Base-by-base conservation (phyloP, 2,113 vertebrate genomes). In the Corythoichthys haematopterus region DNA sequence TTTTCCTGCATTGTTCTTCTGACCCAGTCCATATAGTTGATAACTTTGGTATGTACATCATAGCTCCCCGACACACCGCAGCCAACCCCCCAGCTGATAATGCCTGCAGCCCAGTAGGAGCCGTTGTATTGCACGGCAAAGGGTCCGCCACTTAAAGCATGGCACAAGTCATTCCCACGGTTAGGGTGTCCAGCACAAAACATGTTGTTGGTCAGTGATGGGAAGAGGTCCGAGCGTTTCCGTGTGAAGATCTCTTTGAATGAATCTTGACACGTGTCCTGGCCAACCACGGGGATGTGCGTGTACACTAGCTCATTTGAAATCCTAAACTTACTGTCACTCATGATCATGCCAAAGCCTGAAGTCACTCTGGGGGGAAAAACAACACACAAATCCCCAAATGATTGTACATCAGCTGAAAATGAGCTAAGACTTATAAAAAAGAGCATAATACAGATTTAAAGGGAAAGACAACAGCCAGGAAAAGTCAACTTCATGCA, bases 1-100 rank as follows among this genome's bases (percentile, higher is more conserved):
- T 87, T 88, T 38, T 88, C 80, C 12, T 81, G 46, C 74, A 92
- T 88, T 75, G 92, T 92, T 70, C 93, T 88, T 61, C 92, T 88
- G 93, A 91, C 85, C 76, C 88, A 90, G 72, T 79, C 65, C 53
- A 82, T 0, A 61, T 89, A 87, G 45, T 84, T 81, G 1, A 3
- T 3, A 0, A 89, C 85, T 70, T 2, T 83, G 38, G 87, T 88
- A 14, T 85, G 89, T 10, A 86, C 71, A 12, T 86, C 81, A 63
- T 67, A 60, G 33, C 0, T 50, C 2, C 75, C 77, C 12, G 2
- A 0, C 9, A 2, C 0, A 12, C 80, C 87, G 59, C 89, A 91
- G 1, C 28, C 43, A 8, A 75, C 0, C 0, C 87, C 88, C 89
- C 88, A 91, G 74, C 86, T 90, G 45, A 85, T 76, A 37, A 91